phyloP scores from a whole-genome alignment of 2,113 vertebrate species.

The Dasyprocta punctata region DNA sequence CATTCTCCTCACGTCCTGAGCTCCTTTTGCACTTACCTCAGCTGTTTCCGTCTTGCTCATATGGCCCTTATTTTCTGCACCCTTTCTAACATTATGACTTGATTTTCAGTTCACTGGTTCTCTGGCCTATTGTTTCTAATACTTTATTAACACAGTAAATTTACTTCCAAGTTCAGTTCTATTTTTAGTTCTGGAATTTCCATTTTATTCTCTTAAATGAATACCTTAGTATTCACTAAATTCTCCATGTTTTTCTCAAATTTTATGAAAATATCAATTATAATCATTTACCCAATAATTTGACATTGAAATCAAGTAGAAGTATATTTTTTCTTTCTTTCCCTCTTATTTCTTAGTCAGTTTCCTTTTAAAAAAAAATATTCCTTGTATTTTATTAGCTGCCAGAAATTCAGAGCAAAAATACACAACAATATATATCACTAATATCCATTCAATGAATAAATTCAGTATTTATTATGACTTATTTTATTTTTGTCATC shows the following conservation, averaged over 20 bases:
- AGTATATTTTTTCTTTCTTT: neutral
- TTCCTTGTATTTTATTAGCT: neutral
- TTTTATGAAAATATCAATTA: neutral
- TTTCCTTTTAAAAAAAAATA: neutral
- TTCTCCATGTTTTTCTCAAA: neutral
- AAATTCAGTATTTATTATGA: neutral
- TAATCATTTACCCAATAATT: neutral
- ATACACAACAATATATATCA: neutral
- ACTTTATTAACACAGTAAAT: neutral
- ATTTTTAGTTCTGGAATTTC: neutral
- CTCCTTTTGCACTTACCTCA: neutral
- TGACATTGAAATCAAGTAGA: neutral
- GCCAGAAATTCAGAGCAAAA: neutral
- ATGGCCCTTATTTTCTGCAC: neutral
- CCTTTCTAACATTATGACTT: neutral
- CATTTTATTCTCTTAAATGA: neutral
- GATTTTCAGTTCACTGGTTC: neutral
- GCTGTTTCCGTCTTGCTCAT: neutral
- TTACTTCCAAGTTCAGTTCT: neutral
- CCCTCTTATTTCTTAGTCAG: neutral
- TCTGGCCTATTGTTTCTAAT: neutral
- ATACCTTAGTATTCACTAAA: neutral
- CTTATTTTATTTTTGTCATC: neutral
- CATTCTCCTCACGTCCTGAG: neutral
- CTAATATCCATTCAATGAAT: rapidly evolving